Conservation (phyloP, 2,113 vertebrate species). For the Raja brachyura region DNA sequence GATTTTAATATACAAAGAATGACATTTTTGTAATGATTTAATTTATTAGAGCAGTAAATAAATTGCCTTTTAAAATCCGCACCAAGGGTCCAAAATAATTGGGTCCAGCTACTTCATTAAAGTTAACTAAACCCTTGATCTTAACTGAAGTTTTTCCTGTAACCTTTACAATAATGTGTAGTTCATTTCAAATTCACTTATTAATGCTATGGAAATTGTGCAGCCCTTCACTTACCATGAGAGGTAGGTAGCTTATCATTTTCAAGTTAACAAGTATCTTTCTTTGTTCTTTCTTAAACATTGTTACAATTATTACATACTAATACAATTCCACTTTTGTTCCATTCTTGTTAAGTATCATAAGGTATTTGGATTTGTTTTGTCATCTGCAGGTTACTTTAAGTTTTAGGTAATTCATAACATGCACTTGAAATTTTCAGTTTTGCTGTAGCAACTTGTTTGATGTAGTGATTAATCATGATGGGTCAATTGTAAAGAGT, state of each 20-base stretch:
- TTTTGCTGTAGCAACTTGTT: background rate
- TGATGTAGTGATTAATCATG: background rate
- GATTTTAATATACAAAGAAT: background rate
- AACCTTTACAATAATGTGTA: constrained; percentile 27
- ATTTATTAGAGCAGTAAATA: background rate
- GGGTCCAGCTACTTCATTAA: background rate
- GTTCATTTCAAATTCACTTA: constrained; percentile 15
- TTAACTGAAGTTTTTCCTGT: background rate
- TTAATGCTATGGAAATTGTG: constrained; percentile 38
- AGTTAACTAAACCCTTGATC: background rate
- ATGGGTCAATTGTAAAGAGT: background rate
- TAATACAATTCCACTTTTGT: too few species aligned
- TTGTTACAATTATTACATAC: too few species aligned
- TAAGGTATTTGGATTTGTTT: background rate
- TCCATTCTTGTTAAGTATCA: too few species aligned
- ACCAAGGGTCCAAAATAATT: background rate
- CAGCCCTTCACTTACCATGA: background rate
- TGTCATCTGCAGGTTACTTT: background rate
- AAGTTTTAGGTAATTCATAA: background rate
- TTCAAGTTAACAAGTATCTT: background rate
- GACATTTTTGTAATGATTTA: background rate
- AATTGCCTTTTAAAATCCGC: background rate
- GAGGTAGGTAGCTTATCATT: background rate
- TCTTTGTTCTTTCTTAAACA: too few species aligned
- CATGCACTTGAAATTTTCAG: background rate